Evolutionary conservation across 1,140 invertebrate genomes (phyloP), one percentile per base, ranked within the genome.

Genomic region (Schlechtendalia chinensis): DNA sequence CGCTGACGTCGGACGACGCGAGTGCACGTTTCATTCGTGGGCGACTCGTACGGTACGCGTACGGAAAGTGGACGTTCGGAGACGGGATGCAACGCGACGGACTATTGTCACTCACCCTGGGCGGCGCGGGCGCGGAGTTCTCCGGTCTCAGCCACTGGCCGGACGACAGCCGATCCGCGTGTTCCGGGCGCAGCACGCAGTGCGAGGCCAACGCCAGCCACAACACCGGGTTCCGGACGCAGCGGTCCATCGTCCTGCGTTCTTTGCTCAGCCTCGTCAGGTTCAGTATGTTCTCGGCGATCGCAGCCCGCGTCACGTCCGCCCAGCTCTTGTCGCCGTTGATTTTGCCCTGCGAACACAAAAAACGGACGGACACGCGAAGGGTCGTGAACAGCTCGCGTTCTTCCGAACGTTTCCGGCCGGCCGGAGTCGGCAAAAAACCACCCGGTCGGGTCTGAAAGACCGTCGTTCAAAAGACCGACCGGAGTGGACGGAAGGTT

Each of bases 141-240:
- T 87, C 83, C 11, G 85, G 79, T 81, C 89, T 88, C n/a, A 88
- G 87, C 88, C 91, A 91, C 82, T 92, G 90, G 16, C 90, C 90
- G 8, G 91, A 91, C 3, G 92, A 92, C 1, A 94, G 86, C 45
- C 93, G 89, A 83, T 97, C 95, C 0, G 96, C 94, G 85, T 98
- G 95, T 82, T 97, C 94, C 53, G 93, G 91, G 84, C 97, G 93
- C 39, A 97, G 87, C 5, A 98, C 94, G 87, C 96, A 97, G 0
- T 99, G 88, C 0, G 97, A 94, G 47, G 96, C 94, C 45, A 99
- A 86, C 0, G 96, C 93, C 67, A 98, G 85, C 97, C 97, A 99
- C 12, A 98, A 86, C 22, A 93, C 92, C 4, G 95, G 92, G 67
- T 91, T 92, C 83, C 90, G 89, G 53, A 97, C 88, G 86, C 95